Percentiles rank a stretch among this genome's conserved stretches.
Conservation (phyloP, 2,113 vertebrate species). For the Rhinogobius similis region DNA sequence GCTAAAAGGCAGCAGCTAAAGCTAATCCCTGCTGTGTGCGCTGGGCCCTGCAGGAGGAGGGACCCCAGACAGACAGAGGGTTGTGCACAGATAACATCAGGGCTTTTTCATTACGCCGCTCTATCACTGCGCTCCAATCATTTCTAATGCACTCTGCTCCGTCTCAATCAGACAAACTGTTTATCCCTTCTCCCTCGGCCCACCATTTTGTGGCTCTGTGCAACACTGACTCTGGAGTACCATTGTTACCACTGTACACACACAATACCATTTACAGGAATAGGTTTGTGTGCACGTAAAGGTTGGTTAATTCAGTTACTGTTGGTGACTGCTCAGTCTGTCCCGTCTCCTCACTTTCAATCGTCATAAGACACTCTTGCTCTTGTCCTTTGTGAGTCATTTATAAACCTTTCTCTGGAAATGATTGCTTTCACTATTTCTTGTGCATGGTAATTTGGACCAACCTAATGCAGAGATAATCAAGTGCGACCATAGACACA, state of each 20-base stretch:
- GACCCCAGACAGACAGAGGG: slow-evolving; percentile 11
- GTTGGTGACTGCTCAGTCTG: too few relatives aligned
- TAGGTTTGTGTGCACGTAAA: background rate
- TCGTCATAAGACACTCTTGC: too few relatives aligned
- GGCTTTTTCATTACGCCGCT: slow-evolving; percentile 40
- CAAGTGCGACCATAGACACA: too few relatives aligned
- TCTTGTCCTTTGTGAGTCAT: too few relatives aligned
- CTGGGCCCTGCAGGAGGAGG: slow-evolving; percentile 39
- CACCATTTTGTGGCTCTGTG: slow-evolving; percentile 18
- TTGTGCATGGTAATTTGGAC: too few relatives aligned
- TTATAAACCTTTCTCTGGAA: too few relatives aligned
- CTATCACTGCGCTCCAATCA: slow-evolving; percentile 44
- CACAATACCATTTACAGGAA: background rate
- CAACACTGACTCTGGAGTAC: background rate
- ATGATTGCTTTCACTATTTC: too few relatives aligned
- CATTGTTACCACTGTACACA: background rate
- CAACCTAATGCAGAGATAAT: too few relatives aligned
- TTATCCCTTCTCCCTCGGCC: slow-evolving; percentile 27
- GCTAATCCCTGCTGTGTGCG: slow-evolving; percentile 36
- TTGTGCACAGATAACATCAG: slow-evolving; percentile 54
- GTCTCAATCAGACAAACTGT: slow-evolving; percentile 45
- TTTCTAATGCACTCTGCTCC: slow-evolving; percentile 44
- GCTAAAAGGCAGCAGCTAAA: slow-evolving; percentile 37
- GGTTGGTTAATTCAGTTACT: background rate
- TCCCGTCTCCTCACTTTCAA: too few relatives aligned